Evolutionary conservation across 2,113 vertebrate genomes (phyloP), one percentile per base, ranked within the genome.

Genomic region (Bubo scandiacus): DNA sequence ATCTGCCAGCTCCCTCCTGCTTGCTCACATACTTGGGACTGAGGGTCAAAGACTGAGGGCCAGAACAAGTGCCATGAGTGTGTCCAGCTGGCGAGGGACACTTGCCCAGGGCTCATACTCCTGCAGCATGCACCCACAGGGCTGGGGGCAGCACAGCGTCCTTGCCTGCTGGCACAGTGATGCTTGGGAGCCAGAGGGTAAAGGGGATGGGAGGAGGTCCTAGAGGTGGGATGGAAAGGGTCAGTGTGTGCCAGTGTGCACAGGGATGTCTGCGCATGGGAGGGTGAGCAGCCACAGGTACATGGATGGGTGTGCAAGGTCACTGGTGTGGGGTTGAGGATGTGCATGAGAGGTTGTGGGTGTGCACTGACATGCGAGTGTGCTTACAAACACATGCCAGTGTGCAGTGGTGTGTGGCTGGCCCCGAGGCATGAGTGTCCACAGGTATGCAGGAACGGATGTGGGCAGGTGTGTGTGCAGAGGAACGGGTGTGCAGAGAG

Each of bases 351-450:
- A 22, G 27, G 34, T 49, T 1, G 1, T 27, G 38, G 9, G 9
- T 58, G 22, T 51, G 18, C 21, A 8, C 0, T 42, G 58, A 30
- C 15, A 32, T 6, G 26, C 0, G 0, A 34, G 6, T 20, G 32
- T 58, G 51, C 0, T 0, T 47, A n/a, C 16, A 34, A 47, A 32
- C 18, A 47, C 2, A 6, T 57, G 63, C 23, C n/a, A 49, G 34
- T 16, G 21, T 51, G 58, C 12, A 5, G 19, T 13, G 30, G 30
- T 32, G 3, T 12, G 27, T 71, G 45, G 15, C 65, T 78, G 59
- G 51, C 52, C 34, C 32, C 2, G 2, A 40, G 19, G 11, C 47
- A 4, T 34, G 29, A 34, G 7, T 16, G 12, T 59, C 66, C 29
- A 20, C 61, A 20, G 5, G 11, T 13, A 5, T 25, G 45, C 2